These are phyloP conservation scores for Takifugu ocellatus DNA, from an alignment of 2,797 vertebrate genomes.

Conservation along the genomic window DNA sequence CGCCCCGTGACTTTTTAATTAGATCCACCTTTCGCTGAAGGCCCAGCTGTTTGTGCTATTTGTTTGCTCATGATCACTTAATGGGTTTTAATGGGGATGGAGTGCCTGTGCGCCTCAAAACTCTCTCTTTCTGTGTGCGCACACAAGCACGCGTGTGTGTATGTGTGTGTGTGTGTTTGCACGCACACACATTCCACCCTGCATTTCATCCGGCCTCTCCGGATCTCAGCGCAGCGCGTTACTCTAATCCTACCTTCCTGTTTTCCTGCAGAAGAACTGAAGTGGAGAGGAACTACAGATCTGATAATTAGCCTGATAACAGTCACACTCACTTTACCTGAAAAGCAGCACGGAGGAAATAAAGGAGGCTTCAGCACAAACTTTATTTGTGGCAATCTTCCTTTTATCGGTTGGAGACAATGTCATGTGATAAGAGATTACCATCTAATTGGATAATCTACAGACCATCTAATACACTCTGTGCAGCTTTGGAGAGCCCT, in stretches of 20 bases:
- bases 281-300: conserved; percentile 52
- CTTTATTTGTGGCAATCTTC: neutral
- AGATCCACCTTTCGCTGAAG: conserved; percentile 27
- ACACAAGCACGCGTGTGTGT: conserved; percentile 17
- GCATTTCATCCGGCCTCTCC: conserved; percentile 64
- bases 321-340: conserved; percentile 44
- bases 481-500: neutral
- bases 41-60: conserved; percentile 53
- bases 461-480: neutral
- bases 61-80: conserved; percentile 57
- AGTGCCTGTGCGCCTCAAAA: conserved; percentile 9
- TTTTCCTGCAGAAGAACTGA: conserved; percentile 69
- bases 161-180: conserved; percentile 28
- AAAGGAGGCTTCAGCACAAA: neutral
- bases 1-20: conserved; percentile 42
- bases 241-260: conserved; percentile 80
- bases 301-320: conserved; percentile 60
- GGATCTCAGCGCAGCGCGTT: conserved; percentile 70
- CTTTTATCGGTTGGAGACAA: too few relatives aligned
- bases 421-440: neutral
- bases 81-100: conserved; percentile 41
- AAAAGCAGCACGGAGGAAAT: neutral
- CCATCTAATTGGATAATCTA: neutral
- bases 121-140: conserved; percentile 23
- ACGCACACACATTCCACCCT: conserved; percentile 42